Conservation (phyloP, 2,888 invertebrate species). For the Sminthurinus aureus region DNA sequence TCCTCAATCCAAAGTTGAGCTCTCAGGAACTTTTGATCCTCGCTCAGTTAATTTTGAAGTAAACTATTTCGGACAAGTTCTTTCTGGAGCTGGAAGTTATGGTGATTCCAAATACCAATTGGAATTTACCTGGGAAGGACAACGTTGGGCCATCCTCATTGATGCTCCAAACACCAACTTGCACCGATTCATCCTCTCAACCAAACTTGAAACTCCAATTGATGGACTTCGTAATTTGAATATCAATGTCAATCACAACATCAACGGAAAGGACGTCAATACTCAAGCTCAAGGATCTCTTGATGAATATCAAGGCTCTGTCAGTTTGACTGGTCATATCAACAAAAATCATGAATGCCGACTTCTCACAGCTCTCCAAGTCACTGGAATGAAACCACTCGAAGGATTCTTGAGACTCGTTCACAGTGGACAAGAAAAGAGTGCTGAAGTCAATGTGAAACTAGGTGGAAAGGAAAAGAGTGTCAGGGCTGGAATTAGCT, state of each 20-base stretch:
- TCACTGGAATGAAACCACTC: slow-evolving; percentile 29
- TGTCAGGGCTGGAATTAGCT: not conserved
- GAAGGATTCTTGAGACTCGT: slow-evolving; percentile 2
- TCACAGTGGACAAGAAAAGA: slow-evolving; percentile 19
- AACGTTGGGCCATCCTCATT: slow-evolving; percentile 40
- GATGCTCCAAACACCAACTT: slow-evolving; percentile 7
- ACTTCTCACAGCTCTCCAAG: slow-evolving; percentile 16
- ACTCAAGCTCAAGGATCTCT: slow-evolving; percentile 21
- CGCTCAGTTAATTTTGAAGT: slow-evolving; percentile 30
- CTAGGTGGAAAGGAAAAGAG: slow-evolving; percentile 6
- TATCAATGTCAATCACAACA: slow-evolving; percentile 27
- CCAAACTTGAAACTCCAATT: slow-evolving; percentile 51
- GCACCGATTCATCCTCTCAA: slow-evolving; percentile 16
- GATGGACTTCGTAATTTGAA: slow-evolving; percentile 41
- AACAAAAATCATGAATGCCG: slow-evolving; percentile 9
- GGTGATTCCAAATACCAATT: slow-evolving; percentile 38
- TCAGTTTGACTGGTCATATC: slow-evolving; percentile 15
- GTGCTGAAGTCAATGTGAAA: slow-evolving; percentile 16
- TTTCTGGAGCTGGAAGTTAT: slow-evolving; percentile 46
- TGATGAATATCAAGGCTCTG: slow-evolving; percentile 25
- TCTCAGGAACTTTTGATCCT: slow-evolving; percentile 48
- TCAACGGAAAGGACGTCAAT: slow-evolving; percentile 23
- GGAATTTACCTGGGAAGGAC: slow-evolving; percentile 36
- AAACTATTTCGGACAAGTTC: slow-evolving; percentile 54
- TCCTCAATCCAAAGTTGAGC: slow-evolving; percentile 48